A percentile compares a stretch with the other conserved stretches of the same genome.
These are phyloP conservation scores for Lordiphosa clarofinis DNA, from an alignment of 1,140 invertebrate genomes.

Conservation along the genomic window DNA sequence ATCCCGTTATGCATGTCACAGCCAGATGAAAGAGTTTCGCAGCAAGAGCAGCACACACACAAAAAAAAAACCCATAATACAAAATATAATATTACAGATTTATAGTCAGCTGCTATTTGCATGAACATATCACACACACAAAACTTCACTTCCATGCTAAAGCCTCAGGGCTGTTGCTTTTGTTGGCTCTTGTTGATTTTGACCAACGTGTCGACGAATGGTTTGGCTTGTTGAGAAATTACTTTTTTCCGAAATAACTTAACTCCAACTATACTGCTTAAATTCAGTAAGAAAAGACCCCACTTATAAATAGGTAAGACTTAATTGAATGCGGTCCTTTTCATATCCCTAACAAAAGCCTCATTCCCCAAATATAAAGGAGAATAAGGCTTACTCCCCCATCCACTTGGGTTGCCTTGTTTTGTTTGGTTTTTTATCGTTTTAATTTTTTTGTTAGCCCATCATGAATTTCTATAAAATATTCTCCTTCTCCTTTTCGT, in stretches of 20 bases:
- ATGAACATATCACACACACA: slow-evolving; percentile 1
- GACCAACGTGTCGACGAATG: slow-evolving; percentile 1
- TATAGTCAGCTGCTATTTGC: slow-evolving; percentile 28
- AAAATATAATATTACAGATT: slow-evolving; percentile 36
- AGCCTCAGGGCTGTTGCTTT: neutral
- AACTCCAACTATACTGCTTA: no score
- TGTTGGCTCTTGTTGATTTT: slow-evolving; percentile 10
- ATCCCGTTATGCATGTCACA: slow-evolving; percentile 65
- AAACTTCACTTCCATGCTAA: neutral
- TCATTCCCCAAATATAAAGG: neutral
- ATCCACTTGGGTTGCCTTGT: slow-evolving; percentile 4
- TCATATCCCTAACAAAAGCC: slow-evolving; percentile 4
- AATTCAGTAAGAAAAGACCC: no score
- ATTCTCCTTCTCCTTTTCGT: slow-evolving; percentile 10
- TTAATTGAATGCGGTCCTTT: neutral
- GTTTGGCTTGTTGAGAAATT: no score
- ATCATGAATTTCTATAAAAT: slow-evolving; percentile 31
- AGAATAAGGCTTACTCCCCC: neutral
- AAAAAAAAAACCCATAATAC: slow-evolving; percentile 8
- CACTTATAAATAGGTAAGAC: no score
- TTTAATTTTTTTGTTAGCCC: slow-evolving; percentile 32
- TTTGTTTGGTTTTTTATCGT: slow-evolving; percentile 31
- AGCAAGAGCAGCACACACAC: no score
- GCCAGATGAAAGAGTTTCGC: slow-evolving; percentile 16
- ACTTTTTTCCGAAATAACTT: no score